Evolutionary conservation across 2,888 invertebrate species (phyloP), one percentile per base, ranked within the genome.

Genomic region (Leptogaster cylindrica): DNA sequence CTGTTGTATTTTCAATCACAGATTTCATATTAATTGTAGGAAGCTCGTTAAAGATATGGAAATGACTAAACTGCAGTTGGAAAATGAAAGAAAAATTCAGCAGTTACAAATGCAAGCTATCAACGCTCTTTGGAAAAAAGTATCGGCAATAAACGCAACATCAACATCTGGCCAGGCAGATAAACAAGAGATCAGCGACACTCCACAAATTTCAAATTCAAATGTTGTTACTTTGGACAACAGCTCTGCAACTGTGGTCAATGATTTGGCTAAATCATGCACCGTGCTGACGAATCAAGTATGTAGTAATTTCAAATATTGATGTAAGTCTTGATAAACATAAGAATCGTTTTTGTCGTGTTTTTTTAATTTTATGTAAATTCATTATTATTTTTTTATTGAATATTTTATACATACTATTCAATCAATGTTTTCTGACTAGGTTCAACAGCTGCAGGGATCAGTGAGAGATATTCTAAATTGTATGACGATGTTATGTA

Each of bases 51-150:
- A 87, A 72, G 93, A 94, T 76, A 91, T 94, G 89, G 89, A 90
- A 76, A 88, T 90, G 10, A 92, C 93, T 0, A 91, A 93, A 77
- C 89, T 89, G 1, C 93, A 92, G 10, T 77, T 93, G 48, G 92
- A 93, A 76, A 91, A 91, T 74, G 93, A 94, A 77, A 83, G 92
- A 25, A 92, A 92, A 76, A 88, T 94, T 66, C 92, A 93, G 73
- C 88, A 92, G 76, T 81, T 94, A 52, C 94, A 94, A 81, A 92
- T 93, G 88, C 93, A 94, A 79, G 93, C 94, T 3, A 94, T 94
- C 73, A 91, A 91, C 76, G 93, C 93, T 1, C 81, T 94, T 2
- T 94, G 93, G 93, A 92, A 92, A 79, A 92, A 92, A 78, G 90
- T 92, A 1, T 89, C 90, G 12, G 86, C 87, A 0, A 80, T 91